These are phyloP conservation scores for Orthonevra nobilis DNA, from an alignment of 2,888 invertebrate species.

Conservation along the genomic window DNA sequence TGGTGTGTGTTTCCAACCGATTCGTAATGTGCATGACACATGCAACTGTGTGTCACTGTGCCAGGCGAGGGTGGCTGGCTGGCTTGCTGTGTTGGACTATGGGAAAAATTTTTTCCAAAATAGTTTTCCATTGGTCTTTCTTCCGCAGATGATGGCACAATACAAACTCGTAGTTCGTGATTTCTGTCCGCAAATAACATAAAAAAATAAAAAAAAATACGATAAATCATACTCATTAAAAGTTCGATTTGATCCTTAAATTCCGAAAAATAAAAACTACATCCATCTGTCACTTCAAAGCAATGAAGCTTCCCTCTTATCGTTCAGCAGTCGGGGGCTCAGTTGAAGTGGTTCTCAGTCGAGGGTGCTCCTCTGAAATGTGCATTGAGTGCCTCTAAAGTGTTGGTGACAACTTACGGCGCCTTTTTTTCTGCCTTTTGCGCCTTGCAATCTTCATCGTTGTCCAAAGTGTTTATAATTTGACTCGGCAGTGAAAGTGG, in stretches of 20 bases:
- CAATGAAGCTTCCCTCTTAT: slow-evolving; percentile 41
- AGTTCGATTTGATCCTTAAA: slow-evolving; percentile 56
- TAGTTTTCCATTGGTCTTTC: slow-evolving; percentile 49
- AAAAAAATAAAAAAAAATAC: background rate
- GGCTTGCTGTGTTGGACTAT: slow-evolving; percentile 38
- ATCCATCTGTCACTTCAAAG: slow-evolving; percentile 54
- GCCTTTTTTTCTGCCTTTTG: slow-evolving; percentile 49
- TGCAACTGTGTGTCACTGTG: slow-evolving; percentile 63
- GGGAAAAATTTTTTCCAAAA: slow-evolving; percentile 37
- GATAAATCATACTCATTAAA: slow-evolving; percentile 54
- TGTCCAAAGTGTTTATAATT: slow-evolving; percentile 21
- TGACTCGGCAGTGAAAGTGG: slow-evolving; percentile 36
- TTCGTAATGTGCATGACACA: slow-evolving; percentile 67
- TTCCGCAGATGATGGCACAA: slow-evolving; percentile 39
- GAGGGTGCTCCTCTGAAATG: slow-evolving; percentile 66
- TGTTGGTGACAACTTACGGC: slow-evolving; percentile 54
- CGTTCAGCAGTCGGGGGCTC: slow-evolving; percentile 17
- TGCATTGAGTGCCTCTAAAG: slow-evolving; percentile 63
- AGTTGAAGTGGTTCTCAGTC: slow-evolving; percentile 60
- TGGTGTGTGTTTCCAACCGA: slow-evolving; percentile 20
- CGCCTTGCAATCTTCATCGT: slow-evolving; percentile 14
- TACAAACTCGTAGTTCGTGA: slow-evolving; percentile 26
- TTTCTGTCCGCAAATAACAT: slow-evolving; percentile 13
- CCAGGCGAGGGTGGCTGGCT: slow-evolving; percentile 44
- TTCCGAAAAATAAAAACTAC: slow-evolving; percentile 38